Evolutionary conservation across 2,888 invertebrate genomes (phyloP).

Genomic region (Pseudeuparius sepicola): DNA sequence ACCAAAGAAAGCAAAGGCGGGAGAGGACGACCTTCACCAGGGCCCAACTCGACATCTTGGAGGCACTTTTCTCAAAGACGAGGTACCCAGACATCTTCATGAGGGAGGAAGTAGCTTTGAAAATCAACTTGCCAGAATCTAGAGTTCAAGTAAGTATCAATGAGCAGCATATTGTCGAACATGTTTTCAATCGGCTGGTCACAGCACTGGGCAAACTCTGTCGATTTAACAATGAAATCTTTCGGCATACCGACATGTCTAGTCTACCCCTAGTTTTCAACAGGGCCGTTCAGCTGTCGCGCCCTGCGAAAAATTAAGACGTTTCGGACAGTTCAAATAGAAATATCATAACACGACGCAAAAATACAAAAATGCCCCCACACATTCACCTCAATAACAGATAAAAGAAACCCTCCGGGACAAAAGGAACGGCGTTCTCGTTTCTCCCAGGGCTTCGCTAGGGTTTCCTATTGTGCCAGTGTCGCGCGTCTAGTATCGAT

Average conservation of each 20-base stretch:
- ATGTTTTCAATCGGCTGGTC: no score
- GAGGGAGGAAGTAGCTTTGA: slow-evolving; percentile 95
- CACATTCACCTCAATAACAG: no score
- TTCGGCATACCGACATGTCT: no score
- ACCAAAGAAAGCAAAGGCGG: slow-evolving; percentile 86
- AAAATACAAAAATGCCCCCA: no score
- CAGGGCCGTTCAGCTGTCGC: no score
- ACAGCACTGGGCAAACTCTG: no score
- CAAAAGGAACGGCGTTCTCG: slow-evolving; percentile 28
- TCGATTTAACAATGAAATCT: no score
- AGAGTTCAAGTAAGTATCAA: slow-evolving; percentile 94
- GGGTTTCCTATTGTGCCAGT: slow-evolving; percentile 29
- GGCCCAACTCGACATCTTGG: slow-evolving; percentile 89
- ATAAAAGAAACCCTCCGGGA: no score
- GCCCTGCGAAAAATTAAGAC: no score
- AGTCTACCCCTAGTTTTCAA: no score
- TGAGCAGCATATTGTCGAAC: slow-evolving; percentile 9
- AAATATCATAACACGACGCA: no score
- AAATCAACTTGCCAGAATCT: slow-evolving; percentile 95
- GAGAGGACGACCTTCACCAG: slow-evolving; percentile 96
- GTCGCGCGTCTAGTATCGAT: slow-evolving; percentile 20
- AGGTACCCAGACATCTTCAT: slow-evolving; percentile 98
- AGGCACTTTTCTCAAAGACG: slow-evolving; percentile 89
- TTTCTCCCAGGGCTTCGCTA: slow-evolving; percentile 28
- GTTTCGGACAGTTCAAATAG: no score